phyloP scores from a whole-genome alignment of 2,888 invertebrate genomes.

The Drepana falcataria region DNA sequence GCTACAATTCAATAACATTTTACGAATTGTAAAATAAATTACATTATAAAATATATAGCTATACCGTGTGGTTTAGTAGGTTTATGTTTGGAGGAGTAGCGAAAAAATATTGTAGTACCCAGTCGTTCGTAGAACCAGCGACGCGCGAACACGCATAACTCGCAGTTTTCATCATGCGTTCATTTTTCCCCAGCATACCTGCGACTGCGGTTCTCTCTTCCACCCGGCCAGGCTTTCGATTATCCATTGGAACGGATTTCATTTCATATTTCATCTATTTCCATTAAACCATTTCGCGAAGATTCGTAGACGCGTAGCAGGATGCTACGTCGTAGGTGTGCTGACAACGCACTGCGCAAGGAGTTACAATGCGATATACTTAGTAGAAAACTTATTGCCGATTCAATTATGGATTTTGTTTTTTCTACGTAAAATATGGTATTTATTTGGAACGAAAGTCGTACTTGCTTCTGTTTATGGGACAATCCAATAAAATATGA shows the following conservation, averaged over 20 bases:
- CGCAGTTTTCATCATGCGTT: constrained; percentile 26
- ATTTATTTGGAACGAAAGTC: too few relatives aligned
- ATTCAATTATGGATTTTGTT: too few relatives aligned
- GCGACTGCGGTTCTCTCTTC: constrained; percentile 34
- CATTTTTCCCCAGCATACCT: constrained; percentile 12
- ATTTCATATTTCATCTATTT: constrained; percentile 30
- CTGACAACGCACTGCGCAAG: not conserved
- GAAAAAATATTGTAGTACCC: constrained; percentile 4
- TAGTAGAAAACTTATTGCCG: not conserved
- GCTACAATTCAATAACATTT: too few relatives aligned
- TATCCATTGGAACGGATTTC: constrained; percentile 33
- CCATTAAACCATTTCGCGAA: constrained; percentile 29
- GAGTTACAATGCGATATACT: not conserved
- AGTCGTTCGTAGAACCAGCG: constrained; percentile 30
- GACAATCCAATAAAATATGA: too few relatives aligned
- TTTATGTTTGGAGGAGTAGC: not conserved
- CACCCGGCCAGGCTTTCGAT: constrained; percentile 34
- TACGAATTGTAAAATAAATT: too few relatives aligned
- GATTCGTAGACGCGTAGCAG: not conserved
- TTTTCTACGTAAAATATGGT: too few relatives aligned
- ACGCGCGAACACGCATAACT: constrained; percentile 31
- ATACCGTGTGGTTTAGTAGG: too few relatives aligned
- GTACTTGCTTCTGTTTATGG: too few relatives aligned
- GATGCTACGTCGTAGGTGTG: not conserved
- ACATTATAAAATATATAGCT: too few relatives aligned